Base-by-base conservation (phyloP, 1,140 invertebrate genomes). In the Drosophila biarmipes region DNA sequence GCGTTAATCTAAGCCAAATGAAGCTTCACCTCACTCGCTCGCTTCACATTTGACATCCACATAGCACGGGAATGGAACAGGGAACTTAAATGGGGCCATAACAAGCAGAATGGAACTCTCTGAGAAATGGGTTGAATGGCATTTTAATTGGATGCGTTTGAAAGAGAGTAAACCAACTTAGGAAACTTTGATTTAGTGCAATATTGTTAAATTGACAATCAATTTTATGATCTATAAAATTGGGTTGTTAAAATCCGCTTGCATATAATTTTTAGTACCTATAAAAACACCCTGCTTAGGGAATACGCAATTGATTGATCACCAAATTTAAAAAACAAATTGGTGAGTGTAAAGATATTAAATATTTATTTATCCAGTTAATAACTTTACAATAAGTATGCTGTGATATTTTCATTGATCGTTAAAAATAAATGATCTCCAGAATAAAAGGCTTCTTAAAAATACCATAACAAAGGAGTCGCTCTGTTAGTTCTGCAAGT, bases 1-100 rank as follows among this genome's bases (percentile, higher is more conserved):
- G 61, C 61, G 38, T 75, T 79, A 79, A 85, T 84, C 63, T 73
- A 58, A 82, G 61, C 59, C 75, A 79, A 78, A 84, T 84, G 63
- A 79, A 79, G 80, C 80, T 55, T 77, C 57, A 53, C 37, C 63
- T 57, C 38, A 34, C 74, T 42, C 55, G 54, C 61, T 73, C 66
- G 40, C 68, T 82, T 53, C 53, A 46, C 79, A 59, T 62, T 58
- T 40, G 62, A 34, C 49, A 56, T 55, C 11, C 58, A 64, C 58
- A 49, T 29, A 31, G 27, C 27, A 12, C 31, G 40, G 31, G 37
- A 24, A 63, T 49, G 35, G 35, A 29, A 54, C 46, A 34, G 34
- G 19, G 38, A 48, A 68, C 46, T 51, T 63, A 63, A 51, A 51
- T 66, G 34, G 31, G 21, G 35, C 37, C 31, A 53, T 42, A 45